Base-by-base conservation (phyloP, 2,888 invertebrate species). In the Aromia moschata region DNA sequence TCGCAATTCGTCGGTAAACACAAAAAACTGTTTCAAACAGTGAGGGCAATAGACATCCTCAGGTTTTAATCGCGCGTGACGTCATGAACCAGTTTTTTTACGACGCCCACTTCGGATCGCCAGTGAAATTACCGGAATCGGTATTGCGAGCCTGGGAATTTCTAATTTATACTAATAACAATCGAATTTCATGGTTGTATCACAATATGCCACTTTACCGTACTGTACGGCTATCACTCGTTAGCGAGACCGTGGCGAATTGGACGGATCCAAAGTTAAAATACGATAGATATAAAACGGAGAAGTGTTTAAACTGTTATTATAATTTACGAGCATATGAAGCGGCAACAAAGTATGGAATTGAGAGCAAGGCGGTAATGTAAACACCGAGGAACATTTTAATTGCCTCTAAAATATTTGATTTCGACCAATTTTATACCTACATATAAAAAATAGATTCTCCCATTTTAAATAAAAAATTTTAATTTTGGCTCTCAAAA, bases 201-300 rank as follows among this genome's bases (percentile, higher is more conserved):
- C 33, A 33, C 33, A 33, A 33, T 33, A 33, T 10, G 11, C 33
- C n/a, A 33, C 33, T 33, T 33, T 11, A 33, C 5, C 33, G 33
- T 33, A 33, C 11, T 2, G 33, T 33, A 33, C 33, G 10, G 33
- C 33, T 33, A 33, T 33, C 33, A 33, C 5, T 43, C 43, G 43
- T 43, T 43, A 43, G 25, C 25, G 25, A 14, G 14, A 16, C 20
- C 43, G 43, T 43, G 17, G 14, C 43, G 5, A 43, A 43, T 43
- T 43, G n/a, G 5, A 10, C n/a, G 5, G n/a, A 33, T 7, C n/a
- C 33, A 11, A 7, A n/a, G 33, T 7, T 33, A 33, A 33, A 33
- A 33, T 33, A 33, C 11, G 33, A 33, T 33, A 11, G 33, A 10
- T 33, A 33, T 33, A 7, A 33, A 11, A 33, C n/a, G 33, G n/a